A percentile compares a stretch with the other conserved stretches of the same genome.
Evolutionary conservation across 2,113 vertebrate genomes (phyloP).

Genomic region (Eptatretus burgeri): DNA sequence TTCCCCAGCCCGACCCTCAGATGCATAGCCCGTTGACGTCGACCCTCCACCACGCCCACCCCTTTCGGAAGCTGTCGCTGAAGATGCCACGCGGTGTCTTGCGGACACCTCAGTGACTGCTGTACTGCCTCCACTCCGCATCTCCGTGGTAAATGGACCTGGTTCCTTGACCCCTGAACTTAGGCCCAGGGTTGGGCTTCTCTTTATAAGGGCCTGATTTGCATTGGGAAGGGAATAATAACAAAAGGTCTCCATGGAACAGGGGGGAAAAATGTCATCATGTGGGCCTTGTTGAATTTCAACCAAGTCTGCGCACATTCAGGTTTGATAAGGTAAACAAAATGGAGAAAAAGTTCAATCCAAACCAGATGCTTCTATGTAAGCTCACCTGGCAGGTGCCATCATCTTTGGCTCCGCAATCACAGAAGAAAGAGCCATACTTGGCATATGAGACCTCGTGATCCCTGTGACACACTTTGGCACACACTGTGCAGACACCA

Average conservation of each 20-base stretch:
- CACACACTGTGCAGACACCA: constrained; percentile 90
- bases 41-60: too few species aligned
- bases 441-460: constrained; percentile 98
- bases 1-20: constrained; percentile 49
- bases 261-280: background rate
- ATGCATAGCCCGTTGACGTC: constrained; percentile 64
- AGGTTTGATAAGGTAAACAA: background rate
- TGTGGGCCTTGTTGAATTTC: background rate
- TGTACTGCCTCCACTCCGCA: too few species aligned
- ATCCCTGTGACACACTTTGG: constrained; percentile 98
- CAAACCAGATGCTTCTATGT: background rate
- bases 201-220: constrained; percentile 57
- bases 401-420: constrained; percentile 96
- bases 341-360: background rate
- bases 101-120: too few species aligned
- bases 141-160: constrained; percentile 35
- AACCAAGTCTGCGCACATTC: background rate
- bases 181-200: constrained; percentile 80
- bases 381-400: constrained; percentile 85
- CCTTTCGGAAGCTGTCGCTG: too few species aligned
- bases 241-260: background rate
- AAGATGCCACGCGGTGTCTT: too few species aligned
- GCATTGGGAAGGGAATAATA: constrained; percentile 23
- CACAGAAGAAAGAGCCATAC: constrained; percentile 96
- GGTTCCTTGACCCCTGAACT: constrained; percentile 88